Base-by-base conservation (phyloP, 2,888 invertebrate genomes). In the Aquatica leii region DNA sequence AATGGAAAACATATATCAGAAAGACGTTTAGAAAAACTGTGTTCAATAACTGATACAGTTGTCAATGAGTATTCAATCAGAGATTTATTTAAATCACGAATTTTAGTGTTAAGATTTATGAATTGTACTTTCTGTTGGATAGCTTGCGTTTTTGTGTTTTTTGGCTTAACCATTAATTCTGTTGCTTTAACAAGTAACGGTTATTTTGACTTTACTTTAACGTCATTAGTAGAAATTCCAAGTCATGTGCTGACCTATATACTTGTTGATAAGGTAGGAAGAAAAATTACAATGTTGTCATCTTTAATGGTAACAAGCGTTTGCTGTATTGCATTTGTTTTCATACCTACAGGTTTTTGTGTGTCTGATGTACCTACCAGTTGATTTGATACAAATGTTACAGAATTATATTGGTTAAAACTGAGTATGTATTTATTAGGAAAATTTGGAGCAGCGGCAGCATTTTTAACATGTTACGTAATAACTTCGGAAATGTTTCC, bases 101-200 rank as follows among this genome's bases (percentile, higher is more conserved):
- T 12, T 37, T 37, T 37, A 12, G 37, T 37, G 37, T 37, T 83
- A 0, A 82, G 90, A 34, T 80, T 89, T 46, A 70, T 84, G 1
- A 87, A 88, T 53, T 91, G 91, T 68, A 89, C 89, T n/a, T 86
- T 91, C 70, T 92, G 91, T 83, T 93, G 92, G 92, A 87, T 92
- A 12, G 89, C 92, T 0, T 88, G 90, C 72, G 89, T 91, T 0
- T 88, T 93, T 67, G 88, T 93, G 15, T 94, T 92, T 78, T 93
- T 92, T 74, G 94, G 94, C 0, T 80, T 94, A 35, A 91, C 91
- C 0, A 84, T 94, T 56, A 92, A 91, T 80, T 88, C 93, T 0
- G 91, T 92, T 1, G 85, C 89, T 0, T 80, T 94, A 50, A 87
- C 87, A 14, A 93, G 92, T 0, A 88, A 92, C 77, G 88, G 88